A percentile compares a stretch with the other conserved stretches of the same genome.
Conservation (phyloP, 2,113 vertebrate species). For the Stigmatopora nigra region DNA sequence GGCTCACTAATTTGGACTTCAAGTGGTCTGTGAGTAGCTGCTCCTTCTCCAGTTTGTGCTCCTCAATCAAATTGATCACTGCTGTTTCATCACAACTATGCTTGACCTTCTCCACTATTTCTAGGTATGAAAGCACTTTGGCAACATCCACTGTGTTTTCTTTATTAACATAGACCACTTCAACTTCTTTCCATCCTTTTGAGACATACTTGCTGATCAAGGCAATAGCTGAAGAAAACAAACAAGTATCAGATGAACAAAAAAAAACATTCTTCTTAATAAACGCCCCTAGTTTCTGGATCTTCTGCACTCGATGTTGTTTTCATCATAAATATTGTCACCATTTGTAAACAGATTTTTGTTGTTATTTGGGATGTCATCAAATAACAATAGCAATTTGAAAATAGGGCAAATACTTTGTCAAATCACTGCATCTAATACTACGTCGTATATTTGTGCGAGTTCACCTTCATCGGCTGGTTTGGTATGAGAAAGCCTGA, state of each 20-base stretch:
- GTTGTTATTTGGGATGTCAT: no score
- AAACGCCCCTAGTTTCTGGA: not conserved
- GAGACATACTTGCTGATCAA: slow-evolving; percentile 88
- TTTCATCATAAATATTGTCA: no score
- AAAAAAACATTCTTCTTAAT: not conserved
- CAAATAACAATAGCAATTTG: no score
- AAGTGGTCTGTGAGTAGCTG: slow-evolving; percentile 85
- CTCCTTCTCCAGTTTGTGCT: slow-evolving; percentile 80
- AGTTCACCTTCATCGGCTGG: slow-evolving; percentile 83
- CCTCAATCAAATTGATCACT: slow-evolving; percentile 84
- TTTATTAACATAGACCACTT: slow-evolving; percentile 76
- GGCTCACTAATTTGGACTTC: slow-evolving; percentile 82
- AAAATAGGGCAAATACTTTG: no score
- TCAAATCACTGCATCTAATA: not conserved
- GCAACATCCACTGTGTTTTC: slow-evolving; percentile 78
- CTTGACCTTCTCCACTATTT: slow-evolving; percentile 87
- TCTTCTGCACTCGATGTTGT: no score
- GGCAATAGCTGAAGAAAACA: slow-evolving; percentile 74
- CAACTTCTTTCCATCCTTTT: slow-evolving; percentile 91
- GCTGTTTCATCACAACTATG: slow-evolving; percentile 82
- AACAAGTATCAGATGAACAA: not conserved
- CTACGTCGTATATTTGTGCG: not conserved
- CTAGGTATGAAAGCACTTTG: slow-evolving; percentile 81
- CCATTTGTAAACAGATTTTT: no score
- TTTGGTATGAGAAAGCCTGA: slow-evolving; percentile 88